Evolutionary conservation across 2,888 invertebrate species (phyloP), one percentile per base, ranked within the genome.

Genomic region (Hedya salicella): DNA sequence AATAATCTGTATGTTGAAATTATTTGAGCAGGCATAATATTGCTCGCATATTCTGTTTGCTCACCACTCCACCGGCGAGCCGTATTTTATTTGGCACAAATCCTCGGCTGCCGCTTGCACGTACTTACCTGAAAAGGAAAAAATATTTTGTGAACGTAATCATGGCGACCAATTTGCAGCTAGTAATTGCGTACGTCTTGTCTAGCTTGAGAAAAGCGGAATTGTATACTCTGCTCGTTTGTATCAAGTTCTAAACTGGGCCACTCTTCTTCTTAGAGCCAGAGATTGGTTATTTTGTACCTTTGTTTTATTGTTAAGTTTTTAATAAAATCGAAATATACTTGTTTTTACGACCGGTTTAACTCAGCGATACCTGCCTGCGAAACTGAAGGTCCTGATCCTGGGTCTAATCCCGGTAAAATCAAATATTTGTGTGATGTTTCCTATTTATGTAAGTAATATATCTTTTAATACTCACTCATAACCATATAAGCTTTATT

Each of bases 81-180:
- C 30, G 30, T 60, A 60, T 60, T 46, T 40, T 48, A 21, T 53
- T 53, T 57, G 53, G 39, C 53, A 19, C 53, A 30, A 53, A 65
- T 60, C 60, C 60, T 48, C 39, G 21, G 8, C 49, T 16, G n/a
- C 40, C 9, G 46, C 52, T 25, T 21, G 30, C 50, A 49, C 39
- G 63, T 69, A 73, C 77, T 77, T 75, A 77, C 77, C 77, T 77
- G 77, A 60, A 73, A 76, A 70, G 19, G 32, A 48, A 71, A 73
- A 70, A 67, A 21, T 36, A 60, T 54, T 56, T 40, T 17, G 39
- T 46, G 21, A 49, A 59, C 19, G 56, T 25, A 36, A 48, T 21
- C 36, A 53, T 40, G 21, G 8, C 48, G 25, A 9, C 36, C 14
- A 44, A 44, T 46, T 62, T 63, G 30, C 40, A 48, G 36, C 21